Evolutionary conservation across 1,140 invertebrate species (phyloP).

Genomic region (Bombus vancouverensis): DNA sequence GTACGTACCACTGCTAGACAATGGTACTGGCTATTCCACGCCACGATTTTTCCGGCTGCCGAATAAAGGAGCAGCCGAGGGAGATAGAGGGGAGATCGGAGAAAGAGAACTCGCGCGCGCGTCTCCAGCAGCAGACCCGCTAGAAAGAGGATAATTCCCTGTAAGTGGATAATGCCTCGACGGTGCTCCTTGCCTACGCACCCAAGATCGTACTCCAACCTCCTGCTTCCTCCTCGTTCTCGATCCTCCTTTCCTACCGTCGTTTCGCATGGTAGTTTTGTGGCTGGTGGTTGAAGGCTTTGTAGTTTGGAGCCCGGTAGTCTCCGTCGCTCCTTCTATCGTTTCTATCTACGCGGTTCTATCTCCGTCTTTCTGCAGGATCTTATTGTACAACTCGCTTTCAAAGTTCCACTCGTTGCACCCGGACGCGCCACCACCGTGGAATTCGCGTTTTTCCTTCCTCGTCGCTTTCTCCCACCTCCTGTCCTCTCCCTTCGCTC

Average conservation of each 20-base stretch:
- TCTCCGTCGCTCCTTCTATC: conserved; percentile 6
- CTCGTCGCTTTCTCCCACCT: conserved; percentile 7
- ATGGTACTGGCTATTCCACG: conserved; percentile 67
- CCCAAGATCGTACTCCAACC: conserved; percentile 52
- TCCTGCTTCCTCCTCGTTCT: conserved; percentile 31
- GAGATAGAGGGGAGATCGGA: conserved; percentile 25
- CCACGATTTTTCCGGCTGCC: conserved; percentile 68
- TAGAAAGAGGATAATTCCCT: conserved; percentile 75
- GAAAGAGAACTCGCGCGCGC: conserved; percentile 47
- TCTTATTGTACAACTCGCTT: conserved; percentile 63
- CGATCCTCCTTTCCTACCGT: conserved; percentile 43
- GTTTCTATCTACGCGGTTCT: conserved; percentile 31
- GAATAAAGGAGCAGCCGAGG: conserved; percentile 60
- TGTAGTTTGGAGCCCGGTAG: conserved; percentile 52
- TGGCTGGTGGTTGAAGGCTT: conserved; percentile 58
- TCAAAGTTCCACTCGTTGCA: conserved; percentile 66
- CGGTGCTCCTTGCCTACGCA: conserved; percentile 74
- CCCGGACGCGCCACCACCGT: conserved; percentile 51
- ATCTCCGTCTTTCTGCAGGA: conserved; percentile 29
- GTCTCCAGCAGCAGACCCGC: conserved; percentile 46
- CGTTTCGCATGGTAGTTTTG: conserved; percentile 64
- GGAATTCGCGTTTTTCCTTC: conserved; percentile 70
- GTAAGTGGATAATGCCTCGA: conserved; percentile 78
- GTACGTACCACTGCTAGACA: conserved; percentile 57
- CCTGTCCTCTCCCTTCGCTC: neutral